Base-by-base conservation (phyloP, 2,113 vertebrate genomes). In the Eira barbara region DNA sequence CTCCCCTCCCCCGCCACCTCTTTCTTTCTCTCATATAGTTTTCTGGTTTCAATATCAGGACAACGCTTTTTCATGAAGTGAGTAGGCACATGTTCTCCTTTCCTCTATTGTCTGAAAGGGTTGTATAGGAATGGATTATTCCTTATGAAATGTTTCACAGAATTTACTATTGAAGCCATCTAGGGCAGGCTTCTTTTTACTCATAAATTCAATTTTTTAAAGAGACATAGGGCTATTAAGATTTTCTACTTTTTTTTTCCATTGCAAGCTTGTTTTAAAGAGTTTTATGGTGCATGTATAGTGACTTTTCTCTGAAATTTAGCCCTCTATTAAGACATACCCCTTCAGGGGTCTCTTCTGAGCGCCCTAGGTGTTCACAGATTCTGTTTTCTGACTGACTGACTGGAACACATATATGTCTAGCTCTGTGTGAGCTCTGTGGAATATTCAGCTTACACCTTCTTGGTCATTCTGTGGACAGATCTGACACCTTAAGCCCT, bases 1-100 rank as follows among this genome's bases (percentile, higher is more conserved):
- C 2, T 65, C 4, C 1, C 31, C 7, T 1, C 14, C 14, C 14
- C 6, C 1, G 14, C 6, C 5, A 2, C 8, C 15, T n/a, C 3
- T n/a, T 6, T 69, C 34, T 80, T 57, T 25, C 13, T 4, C 7
- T 67, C 39, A 81, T 86, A 18, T 1, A 20, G 27, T 49, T 80
- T 81, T 27, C 29, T 90, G n/a, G 7, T 88, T 76, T 57, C 8
- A 12, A 25, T 63, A 23, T 79, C 29, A 83, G 14, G 27, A 15
- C 42, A 65, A 71, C 42, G 12, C 10, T 73, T 83, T 92, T n/a
- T 93, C n/a, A 79, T 59, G 31, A 67, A 69, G 5, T 36, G 39
- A 76, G 8, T 4, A 69, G 42, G 42, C 52, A 27, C 0, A 0
- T 61, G 17, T 63, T 85, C 7, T 21, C 18, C 27, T 23, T 61